Percentiles rank a stretch among this genome's conserved stretches.
These are phyloP conservation scores for Nyctereutes procyonoides DNA, from an alignment of 2,113 vertebrate genomes.

Conservation along the genomic window DNA sequence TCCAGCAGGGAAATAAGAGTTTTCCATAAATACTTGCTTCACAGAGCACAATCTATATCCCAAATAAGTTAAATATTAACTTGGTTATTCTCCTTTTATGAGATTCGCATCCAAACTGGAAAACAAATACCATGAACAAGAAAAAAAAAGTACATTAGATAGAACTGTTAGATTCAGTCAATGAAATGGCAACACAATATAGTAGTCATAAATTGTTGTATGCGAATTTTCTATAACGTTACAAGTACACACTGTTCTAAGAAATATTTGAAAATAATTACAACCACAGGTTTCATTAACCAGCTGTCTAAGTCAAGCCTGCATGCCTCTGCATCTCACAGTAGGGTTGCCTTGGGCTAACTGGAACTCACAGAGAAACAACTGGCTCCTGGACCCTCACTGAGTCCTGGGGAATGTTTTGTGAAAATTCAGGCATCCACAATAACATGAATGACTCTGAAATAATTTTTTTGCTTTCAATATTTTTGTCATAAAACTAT, in stretches of 20 bases:
- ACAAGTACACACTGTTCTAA: not conserved
- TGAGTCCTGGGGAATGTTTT: not conserved
- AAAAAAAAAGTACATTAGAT: not conserved
- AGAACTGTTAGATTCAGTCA: not conserved
- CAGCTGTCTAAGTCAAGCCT: not conserved
- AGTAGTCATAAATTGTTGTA: not conserved
- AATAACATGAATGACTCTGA: not conserved
- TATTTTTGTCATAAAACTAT: conserved; percentile 62
- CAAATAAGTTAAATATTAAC: not conserved
- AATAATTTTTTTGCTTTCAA: conserved; percentile 46
- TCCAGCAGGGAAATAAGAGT: conserved; percentile 5
- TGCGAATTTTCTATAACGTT: not conserved
- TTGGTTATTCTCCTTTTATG: not conserved
- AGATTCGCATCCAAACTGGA: conserved; percentile 14
- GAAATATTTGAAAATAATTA: not conserved
- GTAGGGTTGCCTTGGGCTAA: not conserved
- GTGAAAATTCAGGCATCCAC: not conserved
- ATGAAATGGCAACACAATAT: not conserved
- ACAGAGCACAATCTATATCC: not conserved
- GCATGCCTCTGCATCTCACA: not conserved
- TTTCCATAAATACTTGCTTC: conserved; percentile 54
- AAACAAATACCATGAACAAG: not conserved
- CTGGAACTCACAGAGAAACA: not conserved
- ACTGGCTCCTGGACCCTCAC: not conserved
- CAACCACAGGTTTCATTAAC: not conserved